Conservation (phyloP, 2,113 vertebrate genomes). For the Arvicanthis niloticus region DNA sequence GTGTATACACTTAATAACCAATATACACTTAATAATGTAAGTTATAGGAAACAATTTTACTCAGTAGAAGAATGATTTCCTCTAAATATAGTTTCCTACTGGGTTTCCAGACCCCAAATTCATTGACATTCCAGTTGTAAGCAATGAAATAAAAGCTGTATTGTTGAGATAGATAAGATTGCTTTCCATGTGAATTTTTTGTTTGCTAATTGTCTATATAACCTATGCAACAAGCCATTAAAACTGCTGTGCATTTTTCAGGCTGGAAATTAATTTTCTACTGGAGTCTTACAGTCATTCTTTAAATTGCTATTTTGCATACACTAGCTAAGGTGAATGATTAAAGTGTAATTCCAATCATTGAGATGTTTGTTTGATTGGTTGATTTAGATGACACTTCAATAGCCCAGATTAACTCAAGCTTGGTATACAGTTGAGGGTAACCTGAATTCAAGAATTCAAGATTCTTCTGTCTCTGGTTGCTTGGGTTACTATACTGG, state of each 20-base stretch:
- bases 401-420: background rate
- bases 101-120: background rate
- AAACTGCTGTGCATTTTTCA: background rate
- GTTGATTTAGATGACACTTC: background rate
- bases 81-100: background rate
- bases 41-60: background rate
- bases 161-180: background rate
- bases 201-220: background rate
- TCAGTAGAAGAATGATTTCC: background rate
- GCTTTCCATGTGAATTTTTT: background rate
- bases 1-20: too few relatives aligned
- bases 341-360: background rate
- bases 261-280: background rate
- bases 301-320: background rate
- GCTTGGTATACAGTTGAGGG: background rate
- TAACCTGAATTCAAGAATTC: background rate
- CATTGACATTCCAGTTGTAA: background rate
- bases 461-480: background rate
- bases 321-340: background rate
- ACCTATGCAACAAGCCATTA: background rate
- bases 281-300: background rate
- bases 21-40: background rate
- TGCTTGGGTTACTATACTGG: background rate
- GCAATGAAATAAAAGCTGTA: background rate
- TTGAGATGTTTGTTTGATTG: background rate